Conservation (phyloP, 1,140 invertebrate genomes). For the Nasonia longicornis region DNA sequence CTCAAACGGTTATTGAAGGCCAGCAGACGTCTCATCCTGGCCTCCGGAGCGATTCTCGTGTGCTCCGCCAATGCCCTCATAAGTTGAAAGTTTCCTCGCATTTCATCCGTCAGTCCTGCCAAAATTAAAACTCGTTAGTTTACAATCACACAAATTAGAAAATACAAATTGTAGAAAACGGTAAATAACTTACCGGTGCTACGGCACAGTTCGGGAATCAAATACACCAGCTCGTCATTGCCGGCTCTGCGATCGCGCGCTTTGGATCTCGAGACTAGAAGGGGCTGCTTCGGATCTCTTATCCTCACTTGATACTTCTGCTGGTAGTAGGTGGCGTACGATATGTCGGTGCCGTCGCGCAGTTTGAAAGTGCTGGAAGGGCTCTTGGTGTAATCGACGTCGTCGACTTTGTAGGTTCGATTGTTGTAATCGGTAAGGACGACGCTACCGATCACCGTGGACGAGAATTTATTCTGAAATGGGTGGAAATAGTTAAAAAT, state of each 20-base stretch:
- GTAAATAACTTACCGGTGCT: conserved; percentile 55
- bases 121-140: neutral
- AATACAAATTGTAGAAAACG: neutral
- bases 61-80: conserved; percentile 74
- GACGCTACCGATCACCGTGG: conserved; percentile 70
- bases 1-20: conserved; percentile 72
- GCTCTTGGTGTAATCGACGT: conserved; percentile 81
- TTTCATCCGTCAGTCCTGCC: conserved; percentile 69
- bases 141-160: no score
- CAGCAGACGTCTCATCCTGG: conserved; percentile 73
- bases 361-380: conserved; percentile 79
- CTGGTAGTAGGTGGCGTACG: conserved; percentile 86
- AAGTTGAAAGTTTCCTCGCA: conserved; percentile 72
- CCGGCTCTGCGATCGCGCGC: conserved; percentile 74
- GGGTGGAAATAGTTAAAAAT: neutral
- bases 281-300: conserved; percentile 71
- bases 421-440: conserved; percentile 82
- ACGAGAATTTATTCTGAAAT: conserved; percentile 63
- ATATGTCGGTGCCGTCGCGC: conserved; percentile 70
- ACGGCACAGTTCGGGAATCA: conserved; percentile 82
- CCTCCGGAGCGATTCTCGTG: conserved; percentile 75
- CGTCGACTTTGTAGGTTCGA: conserved; percentile 83
- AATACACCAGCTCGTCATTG: conserved; percentile 72
- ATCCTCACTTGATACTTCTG: conserved; percentile 77
- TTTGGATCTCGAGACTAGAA: conserved; percentile 74